These are phyloP conservation scores for Synanthedon tipuliformis DNA, from an alignment of 2,888 invertebrate genomes.

Conservation along the genomic window DNA sequence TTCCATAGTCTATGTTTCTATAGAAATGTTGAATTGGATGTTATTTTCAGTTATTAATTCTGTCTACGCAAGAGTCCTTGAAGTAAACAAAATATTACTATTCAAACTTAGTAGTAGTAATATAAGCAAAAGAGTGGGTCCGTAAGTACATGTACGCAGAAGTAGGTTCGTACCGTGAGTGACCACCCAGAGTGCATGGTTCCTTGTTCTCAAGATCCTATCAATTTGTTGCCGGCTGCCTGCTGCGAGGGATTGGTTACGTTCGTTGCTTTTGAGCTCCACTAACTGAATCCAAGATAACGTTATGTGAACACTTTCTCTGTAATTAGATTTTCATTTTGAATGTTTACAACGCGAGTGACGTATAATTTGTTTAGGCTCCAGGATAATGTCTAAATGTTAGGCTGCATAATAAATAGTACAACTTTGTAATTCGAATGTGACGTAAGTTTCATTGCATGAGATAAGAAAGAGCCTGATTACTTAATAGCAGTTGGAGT, in stretches of 20 bases:
- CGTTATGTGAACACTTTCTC: conserved; percentile 6
- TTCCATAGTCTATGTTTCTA: no score
- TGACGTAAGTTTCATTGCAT: no score
- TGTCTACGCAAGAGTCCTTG: no score
- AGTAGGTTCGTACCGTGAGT: conserved; percentile 1
- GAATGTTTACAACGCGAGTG: background rate
- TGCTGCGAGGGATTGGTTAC: conserved; percentile 9
- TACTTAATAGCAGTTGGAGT: no score
- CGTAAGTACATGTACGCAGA: conserved; percentile 1
- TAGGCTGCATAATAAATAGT: no score
- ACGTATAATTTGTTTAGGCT: background rate
- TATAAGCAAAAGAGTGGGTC: conserved; percentile 3
- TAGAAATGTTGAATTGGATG: no score
- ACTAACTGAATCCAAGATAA: conserved; percentile 2
- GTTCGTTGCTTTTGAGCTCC: conserved; percentile 2
- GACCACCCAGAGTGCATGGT: conserved; percentile 1
- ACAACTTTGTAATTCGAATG: no score
- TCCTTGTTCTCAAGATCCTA: conserved; percentile 4
- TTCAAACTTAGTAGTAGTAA: no score
- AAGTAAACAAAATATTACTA: no score
- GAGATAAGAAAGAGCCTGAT: no score
- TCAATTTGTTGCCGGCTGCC: conserved; percentile 5
- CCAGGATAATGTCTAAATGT: no score
- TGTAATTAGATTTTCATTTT: background rate
- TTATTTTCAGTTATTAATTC: no score